Evolutionary conservation across 2,888 invertebrate genomes (phyloP).

Genomic region (Spilosoma lubricipeda): DNA sequence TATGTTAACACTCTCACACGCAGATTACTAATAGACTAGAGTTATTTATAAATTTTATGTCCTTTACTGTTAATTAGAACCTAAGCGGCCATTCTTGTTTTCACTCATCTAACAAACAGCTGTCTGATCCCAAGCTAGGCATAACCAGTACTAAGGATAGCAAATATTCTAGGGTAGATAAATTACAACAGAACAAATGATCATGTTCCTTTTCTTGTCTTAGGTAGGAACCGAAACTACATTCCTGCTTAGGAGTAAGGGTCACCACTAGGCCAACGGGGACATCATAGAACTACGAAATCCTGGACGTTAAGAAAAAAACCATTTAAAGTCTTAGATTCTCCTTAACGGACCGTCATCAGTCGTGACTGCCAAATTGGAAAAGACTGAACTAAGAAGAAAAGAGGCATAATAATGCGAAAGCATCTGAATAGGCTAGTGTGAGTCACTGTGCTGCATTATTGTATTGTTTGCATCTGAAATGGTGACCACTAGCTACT

Average conservation of each 20-base stretch:
- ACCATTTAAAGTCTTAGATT: background rate
- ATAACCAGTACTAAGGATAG: background rate
- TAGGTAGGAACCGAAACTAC: no score
- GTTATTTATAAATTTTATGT: constrained; percentile 22
- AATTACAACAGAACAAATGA: background rate
- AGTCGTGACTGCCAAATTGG: background rate
- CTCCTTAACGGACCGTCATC: background rate
- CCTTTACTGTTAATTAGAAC: constrained; percentile 6
- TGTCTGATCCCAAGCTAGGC: no score
- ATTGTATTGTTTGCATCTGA: no score
- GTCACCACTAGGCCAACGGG: background rate
- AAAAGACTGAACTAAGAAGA: background rate
- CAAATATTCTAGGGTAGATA: background rate
- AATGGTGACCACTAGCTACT: no score
- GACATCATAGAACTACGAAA: background rate
- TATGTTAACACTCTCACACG: constrained; percentile 26
- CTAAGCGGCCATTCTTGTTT: background rate
- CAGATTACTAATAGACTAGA: constrained; percentile 19
- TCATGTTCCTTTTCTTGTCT: background rate
- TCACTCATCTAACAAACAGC: background rate
- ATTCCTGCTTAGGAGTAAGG: no score
- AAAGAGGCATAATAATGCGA: no score
- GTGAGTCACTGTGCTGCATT: no score
- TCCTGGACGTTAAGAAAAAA: background rate
- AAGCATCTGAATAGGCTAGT: no score